Conservation (phyloP, 2,888 invertebrate genomes). For the Brenthis daphne region DNA sequence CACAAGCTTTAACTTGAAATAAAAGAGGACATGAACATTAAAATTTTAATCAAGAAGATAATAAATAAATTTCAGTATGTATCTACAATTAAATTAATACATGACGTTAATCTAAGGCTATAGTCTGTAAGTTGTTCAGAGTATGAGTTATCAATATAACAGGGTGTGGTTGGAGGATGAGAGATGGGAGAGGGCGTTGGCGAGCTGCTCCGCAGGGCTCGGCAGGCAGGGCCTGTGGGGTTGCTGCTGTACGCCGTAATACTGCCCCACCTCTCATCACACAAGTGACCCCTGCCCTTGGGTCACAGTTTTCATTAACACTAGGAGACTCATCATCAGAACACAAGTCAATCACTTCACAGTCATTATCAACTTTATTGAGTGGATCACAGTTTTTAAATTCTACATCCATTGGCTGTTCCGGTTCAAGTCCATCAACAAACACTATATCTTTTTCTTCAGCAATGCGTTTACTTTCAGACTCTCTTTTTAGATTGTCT, state of each 20-base stretch:
- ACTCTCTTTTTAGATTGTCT: slow-evolving; percentile 58
- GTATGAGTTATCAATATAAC: slow-evolving; percentile 72
- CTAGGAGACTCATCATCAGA: slow-evolving; percentile 83
- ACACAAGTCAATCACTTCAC: slow-evolving; percentile 86
- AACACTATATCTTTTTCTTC: slow-evolving; percentile 72
- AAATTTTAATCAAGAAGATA: slow-evolving; percentile 63
- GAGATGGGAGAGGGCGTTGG: slow-evolving; percentile 61
- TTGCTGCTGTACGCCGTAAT: slow-evolving; percentile 66
- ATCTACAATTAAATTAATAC: slow-evolving; percentile 62
- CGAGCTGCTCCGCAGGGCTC: slow-evolving; percentile 77
- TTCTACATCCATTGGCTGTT: slow-evolving; percentile 55
- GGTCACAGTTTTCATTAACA: slow-evolving; percentile 74
- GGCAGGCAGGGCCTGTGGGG: slow-evolving; percentile 65
- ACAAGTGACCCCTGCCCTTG: slow-evolving; percentile 66
- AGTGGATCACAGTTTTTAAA: slow-evolving; percentile 60
- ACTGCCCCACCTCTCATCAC: slow-evolving; percentile 71
- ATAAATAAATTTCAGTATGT: slow-evolving; percentile 68
- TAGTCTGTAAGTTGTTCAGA: slow-evolving; percentile 75
- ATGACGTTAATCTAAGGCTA: slow-evolving; percentile 72
- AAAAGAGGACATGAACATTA: slow-evolving; percentile 59
- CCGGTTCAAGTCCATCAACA: slow-evolving; percentile 66
- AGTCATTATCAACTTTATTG: slow-evolving; percentile 61
- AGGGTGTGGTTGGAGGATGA: slow-evolving; percentile 71
- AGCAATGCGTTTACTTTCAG: slow-evolving; percentile 48
- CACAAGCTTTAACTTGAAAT: slow-evolving; percentile 25